Conservation (phyloP, 2,797 vertebrate species). For the Spinus pinus region DNA sequence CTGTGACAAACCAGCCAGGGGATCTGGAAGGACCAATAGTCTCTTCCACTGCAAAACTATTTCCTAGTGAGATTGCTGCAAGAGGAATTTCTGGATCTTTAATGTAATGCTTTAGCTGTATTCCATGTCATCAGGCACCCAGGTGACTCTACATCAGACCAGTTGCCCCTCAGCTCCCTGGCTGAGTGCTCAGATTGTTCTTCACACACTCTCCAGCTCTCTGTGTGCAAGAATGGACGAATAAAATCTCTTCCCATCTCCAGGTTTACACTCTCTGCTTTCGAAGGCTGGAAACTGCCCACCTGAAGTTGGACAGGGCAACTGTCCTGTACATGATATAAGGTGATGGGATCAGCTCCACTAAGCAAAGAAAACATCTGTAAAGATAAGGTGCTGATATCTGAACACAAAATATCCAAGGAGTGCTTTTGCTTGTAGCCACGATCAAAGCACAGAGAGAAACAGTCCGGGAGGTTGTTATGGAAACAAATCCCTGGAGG, state of each 20-base stretch:
- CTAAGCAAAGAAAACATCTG: background rate
- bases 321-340: background rate
- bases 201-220: background rate
- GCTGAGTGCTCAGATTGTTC: background rate
- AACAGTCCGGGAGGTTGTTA: slow-evolving; percentile 90
- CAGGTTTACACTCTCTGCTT: background rate
- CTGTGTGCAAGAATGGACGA: background rate
- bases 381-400: background rate
- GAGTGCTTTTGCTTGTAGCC: slow-evolving; percentile 42
- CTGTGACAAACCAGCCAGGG: background rate
- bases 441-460: slow-evolving; percentile 67
- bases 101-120: background rate
- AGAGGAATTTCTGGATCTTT: background rate
- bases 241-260: background rate
- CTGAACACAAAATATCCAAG: background rate
- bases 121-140: background rate
- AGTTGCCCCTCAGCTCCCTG: background rate
- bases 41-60: background rate
- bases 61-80: background rate
- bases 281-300: background rate
- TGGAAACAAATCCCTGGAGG: slow-evolving; percentile 83
- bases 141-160: background rate
- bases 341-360: background rate
- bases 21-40: background rate
- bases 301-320: background rate